Base-by-base conservation (phyloP, 2,888 invertebrate genomes). In the Clusia tigrina region DNA sequence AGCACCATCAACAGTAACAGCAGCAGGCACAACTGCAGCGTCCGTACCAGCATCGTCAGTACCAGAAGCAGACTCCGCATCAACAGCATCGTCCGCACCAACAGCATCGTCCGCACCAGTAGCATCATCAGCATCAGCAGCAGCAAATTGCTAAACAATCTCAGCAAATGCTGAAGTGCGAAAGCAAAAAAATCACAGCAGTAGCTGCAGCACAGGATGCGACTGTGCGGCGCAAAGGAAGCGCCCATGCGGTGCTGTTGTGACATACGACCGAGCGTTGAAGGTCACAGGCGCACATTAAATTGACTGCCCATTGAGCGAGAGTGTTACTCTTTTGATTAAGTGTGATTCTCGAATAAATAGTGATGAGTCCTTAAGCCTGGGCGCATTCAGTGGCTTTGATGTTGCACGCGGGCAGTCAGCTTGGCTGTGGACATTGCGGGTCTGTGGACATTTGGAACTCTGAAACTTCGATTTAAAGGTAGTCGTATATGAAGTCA, bases 221-320 rank as follows among this genome's bases (percentile, higher is more conserved):
- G 32, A 32, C 6, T n/a, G n/a, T n/a, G n/a, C n/a, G 42, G n/a
- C 9, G 3, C 15, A 17, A 42, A 42, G 42, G 42, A 42, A 42
- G 42, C 42, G 42, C 42, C 12, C 56, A 56, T 42, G 56, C 42
- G 56, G 56, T 26, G 56, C 46, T 56, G 42, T 56, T 56, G 42
- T 56, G 56, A 56, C 56, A 56, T 38, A 56, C 56, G 56, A 23
- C 42, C 3, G 32, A 12, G 9, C 3, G 42, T 12, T 46, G 38
- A 38, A 22, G 42, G 15, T 37, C n/a, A n/a, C n/a, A n/a, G 56
- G 22, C 25, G 42, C 38, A 56, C 46, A n/a, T n/a, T 38, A 38
- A 56, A 56, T 56, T 56, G 56, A 56, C 56, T 42, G 17, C 42
- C 26, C 56, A 56, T 25, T 38, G 56, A 38, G 56, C 22, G 42